A percentile compares a stretch with the other conserved stretches of the same genome.
phyloP scores from a whole-genome alignment of 2,113 vertebrate species.

The Seriola rivoliana region DNA sequence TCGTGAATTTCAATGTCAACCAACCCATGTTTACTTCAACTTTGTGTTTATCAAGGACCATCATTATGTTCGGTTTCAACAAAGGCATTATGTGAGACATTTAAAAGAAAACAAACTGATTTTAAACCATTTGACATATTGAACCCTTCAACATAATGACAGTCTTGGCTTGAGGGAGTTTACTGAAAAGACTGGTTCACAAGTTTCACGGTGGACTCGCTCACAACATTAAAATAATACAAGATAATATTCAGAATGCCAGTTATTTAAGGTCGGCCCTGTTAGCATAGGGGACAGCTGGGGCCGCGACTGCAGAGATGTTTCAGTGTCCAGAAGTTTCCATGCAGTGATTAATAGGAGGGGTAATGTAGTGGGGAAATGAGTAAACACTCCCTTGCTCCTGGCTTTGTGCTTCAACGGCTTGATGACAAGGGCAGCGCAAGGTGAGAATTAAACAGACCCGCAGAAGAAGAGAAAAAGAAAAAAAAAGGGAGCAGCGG shows the following conservation, averaged over 20 bases:
- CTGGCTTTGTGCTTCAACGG: slow-evolving; percentile 99
- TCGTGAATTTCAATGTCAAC: slow-evolving; percentile 81
- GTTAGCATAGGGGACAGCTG: slow-evolving; percentile 66
- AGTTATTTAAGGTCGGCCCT: slow-evolving; percentile 65
- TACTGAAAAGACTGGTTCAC: slow-evolving; percentile 33
- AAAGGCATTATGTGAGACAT: slow-evolving; percentile 15
- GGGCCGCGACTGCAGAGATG: slow-evolving; percentile 91
- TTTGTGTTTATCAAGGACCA: slow-evolving; percentile 51
- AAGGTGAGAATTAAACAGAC: slow-evolving; percentile 99
- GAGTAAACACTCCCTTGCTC: slow-evolving; percentile 99
- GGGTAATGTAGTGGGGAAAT: slow-evolving; percentile 99
- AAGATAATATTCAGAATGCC: slow-evolving; percentile 33
- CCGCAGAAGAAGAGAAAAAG: slow-evolving; percentile 85
- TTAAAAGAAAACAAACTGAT: background rate
- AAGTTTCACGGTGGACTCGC: background rate
- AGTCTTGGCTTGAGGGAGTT: slow-evolving; percentile 18
- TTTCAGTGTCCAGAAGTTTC: slow-evolving; percentile 98
- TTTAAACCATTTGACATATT: slow-evolving; percentile 35
- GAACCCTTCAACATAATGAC: slow-evolving; percentile 18
- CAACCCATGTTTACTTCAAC: slow-evolving; percentile 67
- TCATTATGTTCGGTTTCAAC: slow-evolving; percentile 36
- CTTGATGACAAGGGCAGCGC: slow-evolving; percentile 99
- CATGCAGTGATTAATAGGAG: slow-evolving; percentile 99
- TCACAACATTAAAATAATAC: slow-evolving; percentile 4
- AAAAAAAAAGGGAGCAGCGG: slow-evolving; percentile 50